Evolutionary conservation across 2,797 vertebrate species (phyloP).

Genomic region (Hippocampus kuda): DNA sequence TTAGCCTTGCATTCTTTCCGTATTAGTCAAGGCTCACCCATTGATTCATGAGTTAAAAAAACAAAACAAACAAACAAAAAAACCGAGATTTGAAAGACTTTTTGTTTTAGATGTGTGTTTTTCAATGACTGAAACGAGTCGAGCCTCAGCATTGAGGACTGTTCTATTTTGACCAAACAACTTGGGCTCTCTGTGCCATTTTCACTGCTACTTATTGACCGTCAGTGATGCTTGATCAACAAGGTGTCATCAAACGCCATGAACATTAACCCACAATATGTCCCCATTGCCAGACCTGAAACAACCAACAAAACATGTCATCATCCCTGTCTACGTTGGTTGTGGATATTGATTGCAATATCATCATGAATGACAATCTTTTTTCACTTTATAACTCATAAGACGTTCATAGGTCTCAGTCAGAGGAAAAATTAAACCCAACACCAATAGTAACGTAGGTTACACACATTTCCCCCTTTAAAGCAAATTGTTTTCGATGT

Average conservation of each 20-base stretch:
- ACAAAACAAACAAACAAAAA: background rate
- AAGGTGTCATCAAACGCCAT: background rate
- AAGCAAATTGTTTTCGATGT: background rate
- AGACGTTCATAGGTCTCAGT: background rate
- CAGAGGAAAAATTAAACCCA: background rate
- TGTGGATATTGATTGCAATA: background rate
- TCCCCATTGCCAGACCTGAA: background rate
- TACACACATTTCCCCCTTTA: background rate
- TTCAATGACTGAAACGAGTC: background rate
- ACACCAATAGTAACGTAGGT: background rate
- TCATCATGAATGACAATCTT: background rate
- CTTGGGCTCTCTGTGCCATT: background rate
- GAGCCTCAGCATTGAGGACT: background rate
- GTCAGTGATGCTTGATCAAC: background rate
- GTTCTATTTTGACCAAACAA: background rate
- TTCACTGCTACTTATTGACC: background rate
- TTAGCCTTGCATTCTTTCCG: background rate
- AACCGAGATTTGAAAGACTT: background rate
- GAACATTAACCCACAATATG: background rate
- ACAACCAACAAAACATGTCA: background rate
- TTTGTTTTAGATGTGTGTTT: background rate
- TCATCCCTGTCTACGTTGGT: background rate
- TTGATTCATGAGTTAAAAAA: background rate
- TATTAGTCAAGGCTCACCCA: background rate
- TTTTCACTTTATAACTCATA: background rate